These are phyloP conservation scores for Agrochola macilenta DNA, from an alignment of 2,888 invertebrate genomes.

Conservation along the genomic window DNA sequence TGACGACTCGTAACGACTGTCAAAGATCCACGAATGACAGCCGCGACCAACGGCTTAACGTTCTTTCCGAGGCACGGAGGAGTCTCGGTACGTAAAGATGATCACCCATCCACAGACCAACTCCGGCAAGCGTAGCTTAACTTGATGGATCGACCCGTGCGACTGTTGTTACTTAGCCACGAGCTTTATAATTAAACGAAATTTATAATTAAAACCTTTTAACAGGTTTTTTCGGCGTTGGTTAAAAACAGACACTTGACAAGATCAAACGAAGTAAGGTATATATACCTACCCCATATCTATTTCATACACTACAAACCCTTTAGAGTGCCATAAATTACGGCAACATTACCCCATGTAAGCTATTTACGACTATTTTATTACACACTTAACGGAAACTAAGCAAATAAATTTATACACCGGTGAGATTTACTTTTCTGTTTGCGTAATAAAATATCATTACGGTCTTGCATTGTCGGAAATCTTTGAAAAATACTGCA, in stretches of 20 bases:
- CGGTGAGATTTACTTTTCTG: slow-evolving; percentile 18
- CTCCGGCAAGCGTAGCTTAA: too few species aligned
- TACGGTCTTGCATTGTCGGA: background rate
- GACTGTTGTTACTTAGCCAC: too few species aligned
- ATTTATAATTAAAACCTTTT: background rate
- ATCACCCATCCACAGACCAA: too few species aligned
- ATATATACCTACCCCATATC: slow-evolving; percentile 22
- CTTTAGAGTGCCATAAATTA: slow-evolving; percentile 38
- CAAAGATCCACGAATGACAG: too few species aligned
- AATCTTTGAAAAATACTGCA: background rate
- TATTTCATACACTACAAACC: slow-evolving; percentile 15
- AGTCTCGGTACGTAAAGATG: too few species aligned
- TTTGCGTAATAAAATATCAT: slow-evolving; percentile 12
- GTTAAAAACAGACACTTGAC: background rate
- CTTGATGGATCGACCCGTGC: too few species aligned
- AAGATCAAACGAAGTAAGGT: background rate
- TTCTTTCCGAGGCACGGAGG: too few species aligned
- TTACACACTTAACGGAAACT: slow-evolving; percentile 26
- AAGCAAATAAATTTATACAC: slow-evolving; percentile 11
- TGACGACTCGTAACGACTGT: too few species aligned
- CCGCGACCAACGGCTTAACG: too few species aligned
- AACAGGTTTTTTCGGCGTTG: background rate
- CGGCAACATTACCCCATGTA: slow-evolving; percentile 29
- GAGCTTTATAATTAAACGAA: too few species aligned
- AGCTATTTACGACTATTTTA: slow-evolving; percentile 51